A percentile compares a stretch with the other conserved stretches of the same genome.
Evolutionary conservation across 2,888 invertebrate genomes (phyloP).

Genomic region (Epinotia nisella): DNA sequence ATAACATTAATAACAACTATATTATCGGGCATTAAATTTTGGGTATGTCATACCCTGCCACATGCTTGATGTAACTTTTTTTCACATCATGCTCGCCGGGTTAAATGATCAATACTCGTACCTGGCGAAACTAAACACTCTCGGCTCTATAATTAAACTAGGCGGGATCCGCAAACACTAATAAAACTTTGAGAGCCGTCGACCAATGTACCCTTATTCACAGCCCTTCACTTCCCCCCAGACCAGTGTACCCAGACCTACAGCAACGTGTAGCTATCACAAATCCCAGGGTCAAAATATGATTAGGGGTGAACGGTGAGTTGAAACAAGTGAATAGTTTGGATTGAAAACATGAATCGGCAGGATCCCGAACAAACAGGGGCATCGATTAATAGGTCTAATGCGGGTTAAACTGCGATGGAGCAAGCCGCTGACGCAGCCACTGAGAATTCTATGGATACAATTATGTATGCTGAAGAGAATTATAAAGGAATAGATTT

Average conservation of each 20-base stretch:
- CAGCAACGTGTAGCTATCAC: neutral
- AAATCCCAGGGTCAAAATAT: neutral
- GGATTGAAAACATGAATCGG: conserved; percentile 63
- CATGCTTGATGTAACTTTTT: no score
- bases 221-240: neutral
- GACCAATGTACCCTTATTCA: conserved; percentile 26
- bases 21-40: no score
- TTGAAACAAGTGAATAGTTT: neutral
- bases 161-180: conserved; percentile 53
- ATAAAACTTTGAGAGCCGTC: conserved; percentile 57
- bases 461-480: neutral
- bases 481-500: no score
- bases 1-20: no score
- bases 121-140: conserved; percentile 17
- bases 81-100: no score
- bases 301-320: neutral
- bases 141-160: conserved; percentile 26
- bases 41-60: no score
- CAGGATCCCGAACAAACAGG: conserved; percentile 59
- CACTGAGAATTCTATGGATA: neutral
- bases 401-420: conserved; percentile 27
- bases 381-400: conserved; percentile 53
- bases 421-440: neutral
- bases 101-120: conserved; percentile 10
- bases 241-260: neutral